Conservation (phyloP, 2,113 vertebrate species). For the Hyla sarda region DNA sequence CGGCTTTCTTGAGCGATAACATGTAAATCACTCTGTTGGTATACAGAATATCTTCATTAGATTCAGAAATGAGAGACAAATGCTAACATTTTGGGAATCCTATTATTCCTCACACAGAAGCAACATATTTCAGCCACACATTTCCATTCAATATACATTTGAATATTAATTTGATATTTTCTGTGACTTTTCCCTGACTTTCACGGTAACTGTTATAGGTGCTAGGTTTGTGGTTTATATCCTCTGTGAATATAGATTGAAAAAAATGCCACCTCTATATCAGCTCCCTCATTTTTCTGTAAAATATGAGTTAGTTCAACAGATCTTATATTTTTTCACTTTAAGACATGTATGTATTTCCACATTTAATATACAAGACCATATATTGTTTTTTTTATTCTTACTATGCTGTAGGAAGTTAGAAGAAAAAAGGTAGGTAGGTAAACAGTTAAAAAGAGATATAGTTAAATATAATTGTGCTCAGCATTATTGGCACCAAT, state of each 20-base stretch:
- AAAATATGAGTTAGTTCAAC: background rate
- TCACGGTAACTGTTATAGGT: slow-evolving; percentile 31
- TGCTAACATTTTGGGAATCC: slow-evolving; percentile 55
- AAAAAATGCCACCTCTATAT: background rate
- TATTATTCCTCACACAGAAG: slow-evolving; percentile 50
- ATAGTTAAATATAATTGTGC: too few species aligned
- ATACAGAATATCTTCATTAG: slow-evolving; percentile 60
- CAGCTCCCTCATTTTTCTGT: background rate
- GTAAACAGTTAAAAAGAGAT: too few species aligned
- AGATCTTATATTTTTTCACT: background rate
- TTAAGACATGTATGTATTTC: background rate
- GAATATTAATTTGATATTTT: slow-evolving; percentile 60
- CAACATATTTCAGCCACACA: slow-evolving; percentile 46
- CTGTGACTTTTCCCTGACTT: slow-evolving; percentile 58
- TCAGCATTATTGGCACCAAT: too few species aligned
- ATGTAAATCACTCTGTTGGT: slow-evolving; percentile 58
- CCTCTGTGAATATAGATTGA: slow-evolving; percentile 29
- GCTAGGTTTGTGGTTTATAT: slow-evolving; percentile 15
- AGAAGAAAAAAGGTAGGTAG: too few species aligned
- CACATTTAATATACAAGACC: background rate
- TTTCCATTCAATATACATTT: slow-evolving; percentile 56
- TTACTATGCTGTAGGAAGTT: too few species aligned
- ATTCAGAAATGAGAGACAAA: slow-evolving; percentile 59
- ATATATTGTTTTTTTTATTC: too few species aligned
- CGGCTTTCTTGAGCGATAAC: slow-evolving; percentile 55